Base-by-base conservation (phyloP, 2,113 vertebrate species). In the Tinamus guttatus region DNA sequence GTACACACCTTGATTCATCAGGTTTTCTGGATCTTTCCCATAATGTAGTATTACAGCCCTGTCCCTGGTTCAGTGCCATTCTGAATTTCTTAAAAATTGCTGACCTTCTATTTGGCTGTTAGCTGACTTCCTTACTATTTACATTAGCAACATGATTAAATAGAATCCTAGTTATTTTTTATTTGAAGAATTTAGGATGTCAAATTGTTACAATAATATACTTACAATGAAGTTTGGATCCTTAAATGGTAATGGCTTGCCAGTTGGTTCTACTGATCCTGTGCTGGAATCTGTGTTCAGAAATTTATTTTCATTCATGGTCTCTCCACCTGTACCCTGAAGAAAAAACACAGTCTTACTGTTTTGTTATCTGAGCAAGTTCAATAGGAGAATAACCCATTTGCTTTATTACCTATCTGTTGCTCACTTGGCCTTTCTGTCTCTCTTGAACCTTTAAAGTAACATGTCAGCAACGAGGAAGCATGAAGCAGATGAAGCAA, bases 211-310 rank as follows among this genome's bases (percentile, higher is more conserved):
- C 68, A 86, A 89, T 49, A 69, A 81, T 58, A 83, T 71, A 96
- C 98, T 98, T 98, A 99, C 99, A 64, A 98, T 98, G 82, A 99
- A 99, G 67, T 98, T 97, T 40, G 98, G 98, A 94, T 99, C 98
- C 97, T 99, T 99, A 97, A 99, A 99, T 8, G 98, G 98, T 64
- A 99, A 97, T 0, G 98, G 98, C 76, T 99, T 99, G 73, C 93
- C 70, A 18, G 98, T 85, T 62, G 98, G 95, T 90, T 99, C 99
- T 78, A 96, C 70, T 67, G 97, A 93, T 56, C 96, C 95, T 21
- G 97, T 92, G 89, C 95, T 94, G 34, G 96, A 95, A 65, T 99
- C 99, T 34, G 91, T 95, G n/a, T 95, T 80, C 64, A 97, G 90
- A 64, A 97, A 69, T 96, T 99, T 99, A 86, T 97, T 98, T 83